Evolutionary conservation across 30 jellyfish, hydroid and myxozoan species (phyloP).

Genomic region (Hydractinia symbiolongicarpus): DNA sequence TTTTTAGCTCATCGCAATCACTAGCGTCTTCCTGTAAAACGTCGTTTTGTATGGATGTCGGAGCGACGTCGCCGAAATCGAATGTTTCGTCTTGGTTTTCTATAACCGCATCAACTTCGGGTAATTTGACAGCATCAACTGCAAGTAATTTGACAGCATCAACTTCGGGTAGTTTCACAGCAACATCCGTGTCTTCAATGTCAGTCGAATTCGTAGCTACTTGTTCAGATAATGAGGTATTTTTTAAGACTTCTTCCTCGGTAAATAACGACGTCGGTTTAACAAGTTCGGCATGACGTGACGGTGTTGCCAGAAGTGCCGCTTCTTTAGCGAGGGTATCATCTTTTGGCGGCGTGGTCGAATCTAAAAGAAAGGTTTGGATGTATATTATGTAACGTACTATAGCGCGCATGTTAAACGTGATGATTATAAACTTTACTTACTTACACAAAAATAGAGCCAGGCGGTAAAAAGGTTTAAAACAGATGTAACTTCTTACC

Average conservation of each 20-base stretch:
- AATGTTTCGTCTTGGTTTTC: not conserved
- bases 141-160: not conserved
- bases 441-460: not conserved
- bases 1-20: not conserved
- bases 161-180: not conserved
- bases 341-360: slow-evolving; percentile 36
- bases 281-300: slow-evolving; percentile 42
- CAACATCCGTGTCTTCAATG: not conserved
- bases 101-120: not conserved
- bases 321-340: slow-evolving; percentile 37
- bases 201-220: not conserved
- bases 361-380: not conserved
- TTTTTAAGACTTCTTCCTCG: not conserved
- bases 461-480: not conserved
- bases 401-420: not conserved
- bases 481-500: not conserved
- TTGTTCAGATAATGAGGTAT: slow-evolving; percentile 11
- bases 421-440: not conserved
- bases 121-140: not conserved
- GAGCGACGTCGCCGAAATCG: not conserved
- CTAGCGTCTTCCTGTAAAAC: not conserved
- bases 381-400: not conserved
- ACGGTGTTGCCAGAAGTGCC: slow-evolving; percentile 7
- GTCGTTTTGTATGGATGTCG: not conserved
- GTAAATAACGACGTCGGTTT: slow-evolving; percentile 43